Percentiles rank a stretch among this genome's conserved stretches.
Evolutionary conservation across 2,888 invertebrate species (phyloP).

Genomic region (Amiota communis): DNA sequence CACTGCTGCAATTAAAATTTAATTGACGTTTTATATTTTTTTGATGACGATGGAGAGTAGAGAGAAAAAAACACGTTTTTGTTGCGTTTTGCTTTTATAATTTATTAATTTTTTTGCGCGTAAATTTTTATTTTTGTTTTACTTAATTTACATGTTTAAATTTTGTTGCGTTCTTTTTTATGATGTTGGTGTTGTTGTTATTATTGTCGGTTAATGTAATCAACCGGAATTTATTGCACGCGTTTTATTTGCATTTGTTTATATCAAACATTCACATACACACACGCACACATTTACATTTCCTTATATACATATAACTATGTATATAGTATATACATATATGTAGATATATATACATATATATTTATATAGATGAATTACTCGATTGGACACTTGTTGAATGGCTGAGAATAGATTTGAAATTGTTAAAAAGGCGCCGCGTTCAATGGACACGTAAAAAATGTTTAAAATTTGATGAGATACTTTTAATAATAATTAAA

Average conservation of each 20-base stretch:
- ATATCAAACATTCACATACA: slow-evolving; percentile 31
- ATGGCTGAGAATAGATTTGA: background rate
- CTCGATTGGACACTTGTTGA: slow-evolving; percentile 39
- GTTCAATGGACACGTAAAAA: slow-evolving; percentile 33
- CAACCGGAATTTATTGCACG: slow-evolving; percentile 3
- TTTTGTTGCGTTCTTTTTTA: slow-evolving; percentile 20
- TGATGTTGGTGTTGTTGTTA: background rate
- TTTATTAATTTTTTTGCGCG: slow-evolving; percentile 43
- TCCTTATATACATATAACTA: slow-evolving; percentile 32
- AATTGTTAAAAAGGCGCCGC: slow-evolving; percentile 39
- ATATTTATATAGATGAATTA: slow-evolving; percentile 2
- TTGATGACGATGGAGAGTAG: background rate
- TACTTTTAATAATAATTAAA: background rate
- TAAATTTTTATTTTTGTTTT: background rate
- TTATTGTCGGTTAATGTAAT: background rate
- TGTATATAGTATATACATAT: slow-evolving; percentile 32
- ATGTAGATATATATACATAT: slow-evolving; percentile 32
- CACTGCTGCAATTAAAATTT: slow-evolving; percentile 17
- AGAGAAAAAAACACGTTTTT: background rate
- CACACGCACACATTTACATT: slow-evolving; percentile 7
- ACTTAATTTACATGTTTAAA: slow-evolving; percentile 30
- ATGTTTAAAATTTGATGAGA: background rate
- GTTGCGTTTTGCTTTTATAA: slow-evolving; percentile 34
- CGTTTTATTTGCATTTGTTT: slow-evolving; percentile 38
- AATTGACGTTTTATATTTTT: background rate